Base-by-base conservation (phyloP, 2,113 vertebrate species). In the Gymnocephalus cernua region DNA sequence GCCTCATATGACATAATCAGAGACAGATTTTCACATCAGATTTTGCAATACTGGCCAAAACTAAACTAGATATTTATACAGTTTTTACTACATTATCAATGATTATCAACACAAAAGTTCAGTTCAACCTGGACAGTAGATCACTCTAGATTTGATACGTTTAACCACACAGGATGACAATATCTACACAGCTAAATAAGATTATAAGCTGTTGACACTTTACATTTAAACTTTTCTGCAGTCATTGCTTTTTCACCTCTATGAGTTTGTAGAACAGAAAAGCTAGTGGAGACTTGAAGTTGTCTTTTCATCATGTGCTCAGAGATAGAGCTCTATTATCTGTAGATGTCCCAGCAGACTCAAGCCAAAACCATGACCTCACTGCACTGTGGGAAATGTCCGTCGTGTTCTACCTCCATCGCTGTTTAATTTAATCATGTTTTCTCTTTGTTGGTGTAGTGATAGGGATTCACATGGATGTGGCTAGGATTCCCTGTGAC, bases 351-450 rank as follows among this genome's bases (percentile, higher is more conserved):
- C 77, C 62, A 4, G 35, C 47, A 66, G 45, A 83, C 38, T 45
- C 1, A 1, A 9, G 80, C 76, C 81, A 89, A 84, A 59, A 80
- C 23, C 75, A 85, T 94, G 91, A 94, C 79, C 68, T 93, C 92
- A 94, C 51, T 80, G 77, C 74, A 78, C 84, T 83, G 76, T 86
- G 85, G 83, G 90, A 92, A 92, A 84, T 38, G 45, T 89, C 53
- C 1, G 29, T 32, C 57, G 76, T 82, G 85, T 79, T 88, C 85
- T 66, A 79, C 86, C 77, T 79, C 66, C 79, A 84, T 83, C 25
- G 23, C 70, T 70, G 81, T 87, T 93, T 91, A 82, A 92, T 82
- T 87, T 61, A 80, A 83, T 91, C 81, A 87, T 76, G 72, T 68
- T 84, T 63, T 63, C 77, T 8, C 75, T 86, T 59, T 85, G 71